Base-by-base conservation (phyloP, 2,113 vertebrate genomes). In the Plecturocebus donacophilus region DNA sequence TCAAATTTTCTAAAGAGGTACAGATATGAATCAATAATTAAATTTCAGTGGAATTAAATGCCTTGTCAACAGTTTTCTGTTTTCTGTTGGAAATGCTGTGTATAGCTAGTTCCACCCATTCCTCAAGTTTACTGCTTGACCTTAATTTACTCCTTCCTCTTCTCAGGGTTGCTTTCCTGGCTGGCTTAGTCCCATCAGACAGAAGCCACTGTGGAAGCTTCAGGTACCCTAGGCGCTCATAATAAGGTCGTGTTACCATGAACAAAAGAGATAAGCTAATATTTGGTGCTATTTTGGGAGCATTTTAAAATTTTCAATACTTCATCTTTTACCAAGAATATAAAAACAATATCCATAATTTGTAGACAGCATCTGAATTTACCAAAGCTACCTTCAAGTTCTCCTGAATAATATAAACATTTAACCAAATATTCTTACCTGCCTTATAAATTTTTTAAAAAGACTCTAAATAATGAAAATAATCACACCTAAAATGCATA, bases 341-440 rank as follows among this genome's bases (percentile, higher is more conserved):
- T 87, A 68, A 82, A 79, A 84, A 94, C 2, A 64, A 42, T 79
- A 81, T 30, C 52, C 25, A 61, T 64, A 90, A 75, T 38, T 90
- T 75, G 91, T 40, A 88, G 77, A 64, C 77, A 88, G 82, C 19
- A 89, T 71, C 27, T 82, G 49, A 90, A 82, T 61, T 97, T 45
- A 3, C 13, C 80, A 77, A 96, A 92, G 19, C 45, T 80, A 76
- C 2, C 9, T 42, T 89, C 35, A 73, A 82, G 25, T 68, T 80
- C 80, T 81, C 47, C 30, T 86, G 73, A 94, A 66, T 73, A 80
- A 75, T 9, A 76, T 21, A 82, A 90, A 49, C 32, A 90, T 40
- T 96, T 68, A 61, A 45, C 30, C 73, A 86, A 73, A 0, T 58
- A 93, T 45, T 79, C 32, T 54, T 52, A 96, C 30, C 80, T 45